A percentile compares a stretch with the other conserved stretches of the same genome.
phyloP scores from a whole-genome alignment of 2,888 invertebrate genomes.

The Neocrepidodera transversa region DNA sequence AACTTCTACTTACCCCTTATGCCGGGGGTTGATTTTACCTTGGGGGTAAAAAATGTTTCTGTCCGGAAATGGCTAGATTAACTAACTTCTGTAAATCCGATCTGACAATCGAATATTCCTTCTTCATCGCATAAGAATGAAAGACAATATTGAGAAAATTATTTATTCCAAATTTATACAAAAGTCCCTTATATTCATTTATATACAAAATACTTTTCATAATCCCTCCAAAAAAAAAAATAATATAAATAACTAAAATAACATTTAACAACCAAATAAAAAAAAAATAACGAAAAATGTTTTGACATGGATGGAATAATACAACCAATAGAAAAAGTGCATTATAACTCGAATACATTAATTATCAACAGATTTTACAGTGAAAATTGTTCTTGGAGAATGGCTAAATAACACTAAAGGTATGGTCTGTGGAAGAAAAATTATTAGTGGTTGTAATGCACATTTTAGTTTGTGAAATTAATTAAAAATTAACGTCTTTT shows the following conservation, averaged over 20 bases:
- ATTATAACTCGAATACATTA: constrained; percentile 1
- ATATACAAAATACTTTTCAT: constrained; percentile 12
- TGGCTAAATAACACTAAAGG: not conserved
- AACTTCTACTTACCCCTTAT: too few species aligned
- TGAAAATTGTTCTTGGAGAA: not conserved
- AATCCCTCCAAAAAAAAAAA: constrained; percentile 1
- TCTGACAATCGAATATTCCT: too few species aligned
- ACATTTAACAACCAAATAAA: constrained; percentile 6
- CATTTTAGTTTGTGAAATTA: not conserved
- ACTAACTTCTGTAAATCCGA: too few species aligned
- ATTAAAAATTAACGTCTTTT: too few species aligned
- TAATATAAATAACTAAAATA: constrained; percentile 7
- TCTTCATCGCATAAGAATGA: too few species aligned
- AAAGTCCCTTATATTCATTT: constrained; percentile 10
- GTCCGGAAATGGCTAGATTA: too few species aligned
- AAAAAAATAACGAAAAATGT: not conserved
- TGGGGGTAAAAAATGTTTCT: too few species aligned
- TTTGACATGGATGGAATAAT: constrained; percentile 9
- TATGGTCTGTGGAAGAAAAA: not conserved
- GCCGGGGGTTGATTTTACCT: too few species aligned
- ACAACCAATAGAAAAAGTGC: constrained; percentile 14
- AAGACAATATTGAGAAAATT: constrained; percentile 2
- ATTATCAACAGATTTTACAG: not conserved
- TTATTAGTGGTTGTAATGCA: not conserved
- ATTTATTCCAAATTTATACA: constrained; percentile 14